Percentiles rank a stretch among this genome's conserved stretches.
Evolutionary conservation across 2,113 vertebrate genomes (phyloP).

Genomic region (Lagenorhynchus albirostris): DNA sequence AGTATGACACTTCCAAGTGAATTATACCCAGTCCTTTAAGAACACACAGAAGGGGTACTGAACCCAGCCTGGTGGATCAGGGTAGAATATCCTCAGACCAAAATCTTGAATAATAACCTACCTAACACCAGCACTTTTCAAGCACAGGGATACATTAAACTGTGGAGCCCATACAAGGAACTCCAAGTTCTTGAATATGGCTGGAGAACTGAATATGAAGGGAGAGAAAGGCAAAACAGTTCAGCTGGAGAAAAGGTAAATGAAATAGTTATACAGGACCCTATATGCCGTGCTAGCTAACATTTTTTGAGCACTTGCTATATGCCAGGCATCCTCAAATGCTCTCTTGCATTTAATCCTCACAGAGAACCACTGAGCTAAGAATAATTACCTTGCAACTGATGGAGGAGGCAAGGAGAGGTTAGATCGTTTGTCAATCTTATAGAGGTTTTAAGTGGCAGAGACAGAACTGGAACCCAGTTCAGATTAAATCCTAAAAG

Average conservation of each 20-base stretch:
- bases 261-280: background rate
- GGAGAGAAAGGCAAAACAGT: background rate
- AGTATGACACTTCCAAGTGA: slow-evolving; percentile 1
- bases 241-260: background rate
- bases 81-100: background rate
- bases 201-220: background rate
- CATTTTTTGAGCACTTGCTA: background rate
- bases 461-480: background rate
- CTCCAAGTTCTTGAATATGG: background rate
- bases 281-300: background rate
- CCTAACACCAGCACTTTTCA: background rate
- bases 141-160: background rate
- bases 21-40: background rate
- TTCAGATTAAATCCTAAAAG: background rate
- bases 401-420: background rate
- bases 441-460: background rate
- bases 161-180: background rate
- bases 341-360: background rate
- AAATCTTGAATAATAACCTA: background rate
- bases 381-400: background rate
- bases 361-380: background rate
- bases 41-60: background rate
- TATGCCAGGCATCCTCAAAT: background rate
- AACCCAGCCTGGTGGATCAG: background rate
- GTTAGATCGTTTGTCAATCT: background rate